Percentiles rank a stretch among this genome's conserved stretches.
Conservation (phyloP, 37 sponge, comb jelly and placozoan species). For the Mnemiopsis leidyi region DNA sequence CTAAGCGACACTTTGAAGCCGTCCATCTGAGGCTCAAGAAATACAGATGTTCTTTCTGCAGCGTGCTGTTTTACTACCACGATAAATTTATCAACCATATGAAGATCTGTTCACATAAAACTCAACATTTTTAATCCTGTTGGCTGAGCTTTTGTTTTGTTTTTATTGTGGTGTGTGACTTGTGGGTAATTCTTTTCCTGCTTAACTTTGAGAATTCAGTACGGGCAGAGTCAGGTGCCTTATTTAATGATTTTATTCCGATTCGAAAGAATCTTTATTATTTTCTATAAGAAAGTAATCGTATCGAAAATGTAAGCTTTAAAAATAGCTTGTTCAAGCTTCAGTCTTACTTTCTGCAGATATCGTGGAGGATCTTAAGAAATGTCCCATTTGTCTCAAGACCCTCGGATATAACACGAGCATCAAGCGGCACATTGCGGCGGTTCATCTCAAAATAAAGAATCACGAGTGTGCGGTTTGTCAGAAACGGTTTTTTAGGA, state of each 20-base stretch:
- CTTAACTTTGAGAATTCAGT: no score
- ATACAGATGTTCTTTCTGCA: neutral
- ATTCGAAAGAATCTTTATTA: no score
- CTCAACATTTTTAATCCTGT: no score
- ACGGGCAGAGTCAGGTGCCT: no score
- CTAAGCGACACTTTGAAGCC: neutral
- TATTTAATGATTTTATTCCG: no score
- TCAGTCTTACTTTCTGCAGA: no score
- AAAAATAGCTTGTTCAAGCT: neutral
- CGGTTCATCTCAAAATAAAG: conserved; percentile 40
- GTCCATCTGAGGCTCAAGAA: neutral
- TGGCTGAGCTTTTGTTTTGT: no score
- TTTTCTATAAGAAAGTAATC: no score
- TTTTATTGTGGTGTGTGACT: no score
- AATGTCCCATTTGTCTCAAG: neutral
- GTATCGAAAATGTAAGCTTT: no score
- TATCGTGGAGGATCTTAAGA: neutral
- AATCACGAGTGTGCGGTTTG: conserved; percentile 22
- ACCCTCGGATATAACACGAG: conserved; percentile 22
- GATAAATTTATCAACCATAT: neutral
- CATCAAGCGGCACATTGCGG: neutral
- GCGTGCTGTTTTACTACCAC: neutral
- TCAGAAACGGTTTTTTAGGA: neutral
- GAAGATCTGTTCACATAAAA: neutral
- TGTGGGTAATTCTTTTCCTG: no score